Evolutionary conservation across 2,888 invertebrate genomes (phyloP), one percentile per base, ranked within the genome.

Genomic region (Sinelater perroti): DNA sequence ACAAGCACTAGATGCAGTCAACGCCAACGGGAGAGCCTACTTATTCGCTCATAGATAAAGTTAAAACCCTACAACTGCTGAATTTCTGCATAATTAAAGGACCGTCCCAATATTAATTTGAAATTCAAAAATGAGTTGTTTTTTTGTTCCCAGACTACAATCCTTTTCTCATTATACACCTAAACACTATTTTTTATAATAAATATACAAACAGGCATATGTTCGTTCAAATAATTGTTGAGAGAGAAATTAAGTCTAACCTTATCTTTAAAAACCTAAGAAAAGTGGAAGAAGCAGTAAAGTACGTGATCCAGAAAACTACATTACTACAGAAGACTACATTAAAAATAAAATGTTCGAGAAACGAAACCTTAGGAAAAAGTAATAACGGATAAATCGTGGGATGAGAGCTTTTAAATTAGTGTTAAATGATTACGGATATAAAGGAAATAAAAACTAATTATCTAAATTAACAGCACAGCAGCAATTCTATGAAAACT

Each of bases 71-170:
- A 30, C 10, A 3, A 10, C n/a, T 8, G 30, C 30, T 30, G n/a
- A 11, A 30, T 30, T 30, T 30, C 30, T 30, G 30, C 11, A 30
- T 30, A 30, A 30, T 30, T 11, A 30, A 30, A 30, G 11, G n/a
- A n/a, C n/a, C 11, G 30, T 11, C 30, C 8, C 30, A 30, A 30
- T 30, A 8, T 30, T 30, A 30, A 10, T 30, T 30, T n/a, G 30
- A 8, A 30, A 30, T 30, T 30, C 30, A 30, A 11, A 5, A n/a
- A 11, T 4, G n/a, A 3, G 3, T n/a, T 30, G 30, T 10, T 30
- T n/a, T n/a, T n/a, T 6, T 3, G 30, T 30, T n/a, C 4, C 11
- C 30, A 30, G 30, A 30, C 30, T 11, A 30, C 3, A 30, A 10
- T n/a, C 30, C 3, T 6, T 3, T 30, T n/a, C 30, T 8, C n/a